phyloP scores from a whole-genome alignment of 2,797 vertebrate genomes.

The Microctenopoma steveboyesi region DNA sequence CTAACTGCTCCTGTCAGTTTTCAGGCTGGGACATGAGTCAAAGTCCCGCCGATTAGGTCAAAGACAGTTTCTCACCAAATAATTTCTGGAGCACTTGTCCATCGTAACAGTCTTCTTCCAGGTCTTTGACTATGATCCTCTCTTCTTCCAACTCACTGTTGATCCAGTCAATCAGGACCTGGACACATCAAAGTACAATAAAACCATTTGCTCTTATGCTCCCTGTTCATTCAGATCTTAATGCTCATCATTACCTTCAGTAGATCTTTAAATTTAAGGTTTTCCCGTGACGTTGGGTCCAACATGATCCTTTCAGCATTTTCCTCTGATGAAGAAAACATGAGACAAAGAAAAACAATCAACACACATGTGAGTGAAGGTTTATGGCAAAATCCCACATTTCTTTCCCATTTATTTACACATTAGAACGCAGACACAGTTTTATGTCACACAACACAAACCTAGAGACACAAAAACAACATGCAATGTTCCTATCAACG shows the following conservation, averaged over 20 bases:
- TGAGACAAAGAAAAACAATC: not conserved
- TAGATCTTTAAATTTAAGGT: slow-evolving; percentile 95
- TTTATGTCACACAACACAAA: not conserved
- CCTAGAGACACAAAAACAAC: slow-evolving; percentile 4
- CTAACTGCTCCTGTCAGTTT: not conserved
- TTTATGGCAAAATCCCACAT: not conserved
- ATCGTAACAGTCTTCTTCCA: slow-evolving; percentile 97
- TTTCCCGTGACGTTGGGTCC: slow-evolving; percentile 92
- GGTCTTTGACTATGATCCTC: slow-evolving; percentile 95
- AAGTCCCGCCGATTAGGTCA: not conserved
- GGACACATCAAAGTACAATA: slow-evolving; percentile 3
- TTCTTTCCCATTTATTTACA: not conserved
- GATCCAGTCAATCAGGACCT: slow-evolving; percentile 97
- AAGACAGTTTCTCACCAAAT: slow-evolving; percentile 85
- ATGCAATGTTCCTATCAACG: slow-evolving; percentile 6
- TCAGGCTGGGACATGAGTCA: not conserved
- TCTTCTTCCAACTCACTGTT: slow-evolving; percentile 95
- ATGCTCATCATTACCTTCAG: slow-evolving; percentile 84
- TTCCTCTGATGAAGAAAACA: slow-evolving; percentile 85
- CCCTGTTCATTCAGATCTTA: not conserved
- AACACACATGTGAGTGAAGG: not conserved
- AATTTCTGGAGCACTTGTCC: slow-evolving; percentile 98
- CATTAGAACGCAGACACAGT: not conserved
- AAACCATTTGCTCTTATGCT: not conserved
- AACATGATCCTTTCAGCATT: slow-evolving; percentile 97